phyloP scores from a whole-genome alignment of 2,797 vertebrate species.

The Notolabrus celidotus region DNA sequence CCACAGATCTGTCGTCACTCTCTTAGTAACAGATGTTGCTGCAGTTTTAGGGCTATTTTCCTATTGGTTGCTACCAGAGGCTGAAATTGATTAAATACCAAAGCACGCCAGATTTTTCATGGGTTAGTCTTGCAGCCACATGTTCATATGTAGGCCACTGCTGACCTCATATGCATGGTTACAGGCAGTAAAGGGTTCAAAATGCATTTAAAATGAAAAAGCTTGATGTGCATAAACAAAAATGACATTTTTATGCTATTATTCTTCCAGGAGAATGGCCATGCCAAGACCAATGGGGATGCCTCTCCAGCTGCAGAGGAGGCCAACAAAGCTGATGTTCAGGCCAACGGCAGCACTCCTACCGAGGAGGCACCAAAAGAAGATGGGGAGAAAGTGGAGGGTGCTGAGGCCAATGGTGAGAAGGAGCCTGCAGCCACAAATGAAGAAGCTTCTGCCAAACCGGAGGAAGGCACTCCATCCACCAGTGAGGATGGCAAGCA shows the following conservation, averaged over 20 bases:
- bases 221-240: background rate
- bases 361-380: conserved; percentile 82
- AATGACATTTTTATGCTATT: background rate
- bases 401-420: conserved; percentile 80
- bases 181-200: background rate
- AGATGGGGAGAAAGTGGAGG: conserved; percentile 83
- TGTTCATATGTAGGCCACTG: background rate
- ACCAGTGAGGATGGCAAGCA: conserved; percentile 93
- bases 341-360: conserved; percentile 84
- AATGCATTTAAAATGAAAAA: background rate
- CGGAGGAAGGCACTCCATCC: conserved; percentile 88
- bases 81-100: conserved; percentile 39
- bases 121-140: background rate
- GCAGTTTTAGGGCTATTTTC: conserved; percentile 70
- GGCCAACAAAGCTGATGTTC: conserved; percentile 89
- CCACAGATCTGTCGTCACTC: conserved; percentile 79
- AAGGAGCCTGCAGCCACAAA: conserved; percentile 88
- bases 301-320: conserved; percentile 92
- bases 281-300: conserved; percentile 95
- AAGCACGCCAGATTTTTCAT: conserved; percentile 9
- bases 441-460: conserved; percentile 88
- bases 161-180: background rate
- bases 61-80: conserved; percentile 54
- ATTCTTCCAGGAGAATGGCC: conserved; percentile 91
- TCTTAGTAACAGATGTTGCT: conserved; percentile 84